These are phyloP conservation scores for Deroplatys truncata DNA, from an alignment of 2,888 invertebrate species.

Conservation along the genomic window DNA sequence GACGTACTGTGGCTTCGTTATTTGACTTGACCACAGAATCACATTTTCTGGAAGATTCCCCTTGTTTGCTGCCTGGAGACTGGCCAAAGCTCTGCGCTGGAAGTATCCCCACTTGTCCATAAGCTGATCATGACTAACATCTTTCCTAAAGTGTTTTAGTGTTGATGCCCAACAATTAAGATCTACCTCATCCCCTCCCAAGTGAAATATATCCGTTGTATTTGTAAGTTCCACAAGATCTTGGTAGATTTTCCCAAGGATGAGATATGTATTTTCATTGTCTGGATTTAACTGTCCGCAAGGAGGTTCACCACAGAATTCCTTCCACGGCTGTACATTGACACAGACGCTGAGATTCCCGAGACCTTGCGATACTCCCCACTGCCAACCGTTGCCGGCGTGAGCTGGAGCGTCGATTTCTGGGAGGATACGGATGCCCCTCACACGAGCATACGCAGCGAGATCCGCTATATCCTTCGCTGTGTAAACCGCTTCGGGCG, in stretches of 20 bases:
- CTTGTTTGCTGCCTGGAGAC: slow-evolving; percentile 59
- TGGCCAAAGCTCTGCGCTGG: slow-evolving; percentile 59
- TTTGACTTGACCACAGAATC: slow-evolving; percentile 63
- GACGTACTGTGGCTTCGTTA: slow-evolving; percentile 33
- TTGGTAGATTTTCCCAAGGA: slow-evolving; percentile 37
- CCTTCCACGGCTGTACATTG: slow-evolving; percentile 35
- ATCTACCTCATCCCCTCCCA: slow-evolving; percentile 40
- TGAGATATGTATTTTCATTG: slow-evolving; percentile 34
- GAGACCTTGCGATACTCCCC: slow-evolving; percentile 29
- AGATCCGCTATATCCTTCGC: slow-evolving; percentile 39
- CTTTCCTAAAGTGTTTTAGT: not conserved
- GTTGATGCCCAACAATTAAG: slow-evolving; percentile 10
- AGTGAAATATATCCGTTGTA: slow-evolving; percentile 46
- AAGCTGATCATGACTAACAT: slow-evolving; percentile 27
- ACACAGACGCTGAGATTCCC: slow-evolving; percentile 39
- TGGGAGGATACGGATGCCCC: slow-evolving; percentile 45
- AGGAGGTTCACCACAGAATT: slow-evolving; percentile 40
- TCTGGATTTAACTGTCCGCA: slow-evolving; percentile 39
- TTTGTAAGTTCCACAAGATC: slow-evolving; percentile 39
- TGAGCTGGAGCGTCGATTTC: slow-evolving; percentile 43
- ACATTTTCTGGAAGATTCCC: slow-evolving; percentile 53
- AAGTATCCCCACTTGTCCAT: slow-evolving; percentile 72
- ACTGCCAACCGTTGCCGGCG: slow-evolving; percentile 38
- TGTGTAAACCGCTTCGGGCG: slow-evolving; percentile 46
- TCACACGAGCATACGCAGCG: slow-evolving; percentile 45